These are phyloP conservation scores for Pristis pectinata DNA, from an alignment of 2,797 vertebrate genomes.

Conservation along the genomic window DNA sequence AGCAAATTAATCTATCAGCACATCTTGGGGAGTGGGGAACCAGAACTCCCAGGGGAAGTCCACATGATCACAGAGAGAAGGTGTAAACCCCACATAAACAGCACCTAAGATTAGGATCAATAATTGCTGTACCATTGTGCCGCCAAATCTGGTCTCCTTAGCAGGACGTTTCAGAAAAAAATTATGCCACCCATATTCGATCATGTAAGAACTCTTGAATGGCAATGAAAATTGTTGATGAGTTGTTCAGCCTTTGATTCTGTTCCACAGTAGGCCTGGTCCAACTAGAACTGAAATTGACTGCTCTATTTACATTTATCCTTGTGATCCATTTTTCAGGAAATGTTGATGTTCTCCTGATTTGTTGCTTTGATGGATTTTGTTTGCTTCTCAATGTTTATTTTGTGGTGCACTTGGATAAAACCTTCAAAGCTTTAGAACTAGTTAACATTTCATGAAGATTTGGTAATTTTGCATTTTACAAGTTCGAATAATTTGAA, in stretches of 20 bases:
- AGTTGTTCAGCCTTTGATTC: slow-evolving; percentile 9
- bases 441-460: background rate
- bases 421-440: background rate
- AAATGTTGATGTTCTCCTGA: background rate
- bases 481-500: background rate
- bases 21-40: too few species aligned
- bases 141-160: background rate
- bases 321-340: background rate
- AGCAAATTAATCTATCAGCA: too few species aligned
- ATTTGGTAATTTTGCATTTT: background rate
- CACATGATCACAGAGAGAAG: too few species aligned
- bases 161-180: background rate
- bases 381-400: background rate
- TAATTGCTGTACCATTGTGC: too few species aligned
- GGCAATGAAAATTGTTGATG: background rate
- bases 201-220: background rate
- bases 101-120: too few species aligned
- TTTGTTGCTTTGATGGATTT: background rate
- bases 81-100: too few species aligned
- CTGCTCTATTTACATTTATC: background rate
- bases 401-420: background rate
- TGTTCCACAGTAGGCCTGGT: background rate
- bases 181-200: background rate
- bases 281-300: background rate
- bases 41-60: too few species aligned